These are phyloP conservation scores for Watsonalla binaria DNA, from an alignment of 2,888 invertebrate species.

Conservation along the genomic window DNA sequence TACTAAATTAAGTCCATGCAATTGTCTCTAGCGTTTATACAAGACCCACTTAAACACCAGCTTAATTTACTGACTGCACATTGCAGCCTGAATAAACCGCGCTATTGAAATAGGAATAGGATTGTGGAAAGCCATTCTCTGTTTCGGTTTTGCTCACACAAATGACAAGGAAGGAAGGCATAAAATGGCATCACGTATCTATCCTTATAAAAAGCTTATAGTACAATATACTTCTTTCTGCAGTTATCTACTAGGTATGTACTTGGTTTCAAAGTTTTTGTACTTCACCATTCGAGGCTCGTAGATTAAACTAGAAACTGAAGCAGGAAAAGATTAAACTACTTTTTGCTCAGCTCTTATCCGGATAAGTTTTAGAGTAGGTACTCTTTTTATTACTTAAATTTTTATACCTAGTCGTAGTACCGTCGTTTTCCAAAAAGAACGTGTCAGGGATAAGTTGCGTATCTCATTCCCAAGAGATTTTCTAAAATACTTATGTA, in stretches of 20 bases:
- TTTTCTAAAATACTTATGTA: too few species aligned
- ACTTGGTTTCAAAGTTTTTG: background rate
- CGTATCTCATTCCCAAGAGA: too few species aligned
- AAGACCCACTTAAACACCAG: slow-evolving; percentile 7
- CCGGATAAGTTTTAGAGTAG: background rate
- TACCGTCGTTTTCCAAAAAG: background rate
- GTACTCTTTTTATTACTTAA: background rate
- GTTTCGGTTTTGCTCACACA: too few species aligned
- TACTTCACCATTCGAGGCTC: background rate
- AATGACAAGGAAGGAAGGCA: too few species aligned
- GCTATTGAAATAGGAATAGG: too few species aligned
- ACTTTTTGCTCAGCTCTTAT: background rate
- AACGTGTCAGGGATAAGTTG: too few species aligned
- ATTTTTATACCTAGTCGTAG: too few species aligned
- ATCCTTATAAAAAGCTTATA: too few species aligned
- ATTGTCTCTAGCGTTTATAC: slow-evolving; percentile 25
- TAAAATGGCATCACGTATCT: too few species aligned
- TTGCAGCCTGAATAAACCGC: background rate
- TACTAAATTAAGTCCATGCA: slow-evolving; percentile 43
- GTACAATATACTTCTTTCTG: too few species aligned
- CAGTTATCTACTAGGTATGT: background rate
- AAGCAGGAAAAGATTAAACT: background rate
- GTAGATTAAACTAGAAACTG: background rate
- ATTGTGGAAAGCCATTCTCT: too few species aligned
- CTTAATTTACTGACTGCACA: slow-evolving; percentile 5